Base-by-base conservation (phyloP, 2,888 invertebrate species). In the Torymus auratus region DNA sequence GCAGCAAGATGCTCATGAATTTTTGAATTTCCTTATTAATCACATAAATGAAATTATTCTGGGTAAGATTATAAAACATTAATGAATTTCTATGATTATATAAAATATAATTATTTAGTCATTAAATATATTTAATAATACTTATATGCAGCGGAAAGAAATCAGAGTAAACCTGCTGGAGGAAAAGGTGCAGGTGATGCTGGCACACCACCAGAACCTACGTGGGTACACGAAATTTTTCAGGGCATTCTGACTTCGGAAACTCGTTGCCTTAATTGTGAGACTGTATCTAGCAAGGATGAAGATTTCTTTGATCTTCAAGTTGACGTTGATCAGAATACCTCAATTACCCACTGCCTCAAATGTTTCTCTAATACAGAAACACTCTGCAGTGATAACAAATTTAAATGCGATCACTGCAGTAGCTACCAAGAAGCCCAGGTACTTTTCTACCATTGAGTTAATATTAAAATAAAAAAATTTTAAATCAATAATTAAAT, bases 1-100 rank as follows among this genome's bases (percentile, higher is more conserved):
- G 97, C 99, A 99, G 91, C 99, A 99, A 92, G 99, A 99, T 95
- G 99, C 99, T 69, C 99, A 99, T 91, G 99, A 99, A 91, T 99
- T 99, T 93, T 94, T 99, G 83, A 99, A 99, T 92, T 99, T 99
- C 92, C 94, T 99, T 83, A 96, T 99, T 84, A 99, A 99, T 92
- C 98, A 98, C 89, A 98, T 99, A 88, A 98, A 98, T 92, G 99
- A 99, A 93, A 97, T 98, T 87, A 96, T 99, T 88, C 93, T 98
- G 92, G 98, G 98, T 95, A 93, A 94, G 93, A 13, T 68, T 68
- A 55, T 41, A 58, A 20, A 50, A 62, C 41, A 61, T 11, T 52
- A 0, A 64, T 55, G 2, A 14, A 55, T 56, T 14, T 41, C 52
- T 67, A 17, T 61, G 69, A 64, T 58, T 71, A 69, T 74, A 75